These are phyloP conservation scores for Dryas iulia DNA, from an alignment of 1,140 invertebrate species.

Conservation along the genomic window DNA sequence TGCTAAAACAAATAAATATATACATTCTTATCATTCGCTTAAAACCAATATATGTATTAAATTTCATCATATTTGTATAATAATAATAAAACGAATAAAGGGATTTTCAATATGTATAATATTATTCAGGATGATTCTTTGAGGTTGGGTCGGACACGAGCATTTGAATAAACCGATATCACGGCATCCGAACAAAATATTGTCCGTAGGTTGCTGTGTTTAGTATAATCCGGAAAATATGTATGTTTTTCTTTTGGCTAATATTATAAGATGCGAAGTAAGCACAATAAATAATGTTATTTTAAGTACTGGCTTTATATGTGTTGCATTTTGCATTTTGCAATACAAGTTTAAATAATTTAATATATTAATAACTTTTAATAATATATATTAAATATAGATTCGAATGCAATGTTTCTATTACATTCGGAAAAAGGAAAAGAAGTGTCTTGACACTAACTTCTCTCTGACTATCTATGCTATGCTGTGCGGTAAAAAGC, in stretches of 20 bases:
- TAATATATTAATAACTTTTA: too few species aligned
- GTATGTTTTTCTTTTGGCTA: constrained; percentile 57
- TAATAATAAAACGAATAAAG: constrained; percentile 63
- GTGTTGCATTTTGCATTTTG: background rate
- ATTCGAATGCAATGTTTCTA: too few species aligned
- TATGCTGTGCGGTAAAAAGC: too few species aligned
- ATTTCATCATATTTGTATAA: constrained; percentile 69
- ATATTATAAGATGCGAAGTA: constrained; percentile 58
- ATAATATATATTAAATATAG: too few species aligned
- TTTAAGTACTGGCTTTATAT: background rate
- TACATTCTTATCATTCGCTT: constrained; percentile 16
- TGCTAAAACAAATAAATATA: too few species aligned
- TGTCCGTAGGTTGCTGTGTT: constrained; percentile 67
- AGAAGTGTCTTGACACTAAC: too few species aligned
- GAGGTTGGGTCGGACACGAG: constrained; percentile 68
- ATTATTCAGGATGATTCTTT: constrained; percentile 78
- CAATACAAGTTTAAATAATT: background rate
- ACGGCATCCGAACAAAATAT: constrained; percentile 73
- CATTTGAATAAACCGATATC: constrained; percentile 80
- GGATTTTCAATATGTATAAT: constrained; percentile 78
- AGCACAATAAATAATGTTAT: background rate
- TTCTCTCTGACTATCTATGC: too few species aligned
- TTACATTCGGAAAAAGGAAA: too few species aligned
- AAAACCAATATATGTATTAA: constrained; percentile 22
- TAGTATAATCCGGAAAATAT: constrained; percentile 59